Conservation (phyloP, 2,113 vertebrate species). For the Mormoops blainvillei region DNA sequence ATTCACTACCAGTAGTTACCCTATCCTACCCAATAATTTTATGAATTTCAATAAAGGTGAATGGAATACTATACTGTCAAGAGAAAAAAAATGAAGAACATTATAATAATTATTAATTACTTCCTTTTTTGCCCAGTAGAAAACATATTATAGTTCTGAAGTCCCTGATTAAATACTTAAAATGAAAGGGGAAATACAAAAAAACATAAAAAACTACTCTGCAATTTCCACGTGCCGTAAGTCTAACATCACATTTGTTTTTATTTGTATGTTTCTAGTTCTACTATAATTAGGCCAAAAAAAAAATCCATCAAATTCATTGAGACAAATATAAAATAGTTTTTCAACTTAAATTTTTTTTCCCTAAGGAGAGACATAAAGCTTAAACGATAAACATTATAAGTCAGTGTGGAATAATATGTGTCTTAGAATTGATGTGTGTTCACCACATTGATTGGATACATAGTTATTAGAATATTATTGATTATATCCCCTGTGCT, state of each 20-base stretch:
- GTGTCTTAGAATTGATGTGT: background rate
- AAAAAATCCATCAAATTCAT: background rate
- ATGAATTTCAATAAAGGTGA: background rate
- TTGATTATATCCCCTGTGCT: too few relatives aligned
- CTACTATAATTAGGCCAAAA: background rate
- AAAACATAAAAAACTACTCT: background rate
- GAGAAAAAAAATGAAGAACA: background rate
- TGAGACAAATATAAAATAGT: background rate
- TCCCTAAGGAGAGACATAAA: background rate
- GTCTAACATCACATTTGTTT: background rate
- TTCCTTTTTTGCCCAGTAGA: background rate
- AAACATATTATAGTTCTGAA: background rate
- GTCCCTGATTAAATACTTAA: background rate
- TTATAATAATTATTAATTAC: background rate
- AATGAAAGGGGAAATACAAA: background rate
- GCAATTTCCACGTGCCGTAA: background rate
- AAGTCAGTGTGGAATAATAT: background rate
- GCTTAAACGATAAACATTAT: background rate
- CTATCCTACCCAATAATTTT: background rate
- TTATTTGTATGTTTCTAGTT: background rate
- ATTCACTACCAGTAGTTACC: background rate
- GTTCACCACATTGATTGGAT: too few relatives aligned
- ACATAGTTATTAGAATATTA: too few relatives aligned
- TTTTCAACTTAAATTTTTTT: background rate
- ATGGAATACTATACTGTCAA: background rate